Percentiles rank a stretch among this genome's conserved stretches.
phyloP scores from a whole-genome alignment of 1,140 invertebrate species.

The Macrosteles quadrilineatus region DNA sequence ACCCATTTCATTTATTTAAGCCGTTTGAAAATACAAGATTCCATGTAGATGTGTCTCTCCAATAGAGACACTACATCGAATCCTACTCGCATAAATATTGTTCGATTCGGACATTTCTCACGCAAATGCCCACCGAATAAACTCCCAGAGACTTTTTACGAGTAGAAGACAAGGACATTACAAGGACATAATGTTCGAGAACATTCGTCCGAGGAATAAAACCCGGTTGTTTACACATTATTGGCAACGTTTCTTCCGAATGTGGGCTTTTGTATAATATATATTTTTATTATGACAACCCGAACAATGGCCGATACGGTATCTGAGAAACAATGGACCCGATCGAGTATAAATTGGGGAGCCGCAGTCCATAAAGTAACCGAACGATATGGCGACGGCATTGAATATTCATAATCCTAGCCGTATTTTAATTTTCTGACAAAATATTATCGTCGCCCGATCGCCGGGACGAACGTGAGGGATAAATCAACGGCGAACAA shows the following conservation, averaged over 20 bases:
- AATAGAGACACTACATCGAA: too few relatives aligned
- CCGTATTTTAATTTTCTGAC: conserved; percentile 27
- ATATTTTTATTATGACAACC: conserved; percentile 13
- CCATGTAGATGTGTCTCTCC: too few relatives aligned
- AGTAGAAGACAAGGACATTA: too few relatives aligned
- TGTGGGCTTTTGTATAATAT: conserved; percentile 20
- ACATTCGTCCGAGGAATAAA: too few relatives aligned
- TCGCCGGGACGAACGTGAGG: conserved; percentile 7
- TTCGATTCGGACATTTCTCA: too few relatives aligned
- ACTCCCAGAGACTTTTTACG: too few relatives aligned
- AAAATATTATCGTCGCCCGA: conserved; percentile 22
- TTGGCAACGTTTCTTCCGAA: neutral
- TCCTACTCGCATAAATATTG: too few relatives aligned
- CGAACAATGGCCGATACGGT: neutral
- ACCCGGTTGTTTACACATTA: conserved; percentile 7
- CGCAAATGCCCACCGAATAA: too few relatives aligned
- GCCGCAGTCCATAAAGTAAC: conserved; percentile 12
- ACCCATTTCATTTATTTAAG: too few relatives aligned
- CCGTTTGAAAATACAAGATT: too few relatives aligned
- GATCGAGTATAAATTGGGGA: conserved; percentile 19
- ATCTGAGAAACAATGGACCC: neutral
- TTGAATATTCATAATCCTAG: conserved; percentile 17
- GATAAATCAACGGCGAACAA: conserved; percentile 16
- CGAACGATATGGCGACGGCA: neutral
- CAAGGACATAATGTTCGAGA: too few relatives aligned